Percentiles rank a stretch among this genome's conserved stretches.
These are phyloP conservation scores for Micrastur ruficollis DNA, from an alignment of 2,797 vertebrate species.

Conservation along the genomic window DNA sequence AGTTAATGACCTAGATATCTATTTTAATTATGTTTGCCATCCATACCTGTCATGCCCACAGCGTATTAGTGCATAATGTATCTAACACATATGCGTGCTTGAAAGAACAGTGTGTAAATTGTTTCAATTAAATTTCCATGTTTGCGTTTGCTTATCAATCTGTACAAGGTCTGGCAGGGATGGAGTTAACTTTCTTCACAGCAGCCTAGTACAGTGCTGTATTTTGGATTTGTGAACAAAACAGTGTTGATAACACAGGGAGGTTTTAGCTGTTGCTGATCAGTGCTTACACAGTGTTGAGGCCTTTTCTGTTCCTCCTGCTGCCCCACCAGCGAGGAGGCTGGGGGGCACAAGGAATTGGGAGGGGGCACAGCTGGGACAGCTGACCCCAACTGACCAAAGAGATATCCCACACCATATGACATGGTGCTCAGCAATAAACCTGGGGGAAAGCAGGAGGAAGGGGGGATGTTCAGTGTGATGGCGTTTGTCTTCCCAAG, in stretches of 20 bases:
- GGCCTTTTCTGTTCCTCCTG: not conserved
- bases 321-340: rapidly evolving
- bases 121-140: not conserved
- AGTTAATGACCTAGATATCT: not conserved
- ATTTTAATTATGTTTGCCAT: not conserved
- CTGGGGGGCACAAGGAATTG: not conserved
- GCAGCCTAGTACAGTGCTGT: not conserved
- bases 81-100: not conserved
- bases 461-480: rapidly evolving
- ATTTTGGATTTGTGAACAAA: not conserved
- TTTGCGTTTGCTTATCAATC: not conserved
- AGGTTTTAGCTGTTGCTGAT: not conserved
- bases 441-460: not conserved
- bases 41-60: not conserved
- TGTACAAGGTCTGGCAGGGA: rapidly evolving
- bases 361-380: not conserved
- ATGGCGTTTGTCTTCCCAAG: not conserved
- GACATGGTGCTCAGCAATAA: not conserved
- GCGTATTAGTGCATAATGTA: not conserved
- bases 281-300: rapidly evolving
- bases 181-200: not conserved
- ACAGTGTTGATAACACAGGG: not conserved
- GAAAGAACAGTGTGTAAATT: not conserved
- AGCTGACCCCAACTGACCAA: not conserved
- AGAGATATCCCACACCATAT: not conserved